phyloP scores from a whole-genome alignment of 2,888 invertebrate genomes.

The Drosophila austrosaltans region DNA sequence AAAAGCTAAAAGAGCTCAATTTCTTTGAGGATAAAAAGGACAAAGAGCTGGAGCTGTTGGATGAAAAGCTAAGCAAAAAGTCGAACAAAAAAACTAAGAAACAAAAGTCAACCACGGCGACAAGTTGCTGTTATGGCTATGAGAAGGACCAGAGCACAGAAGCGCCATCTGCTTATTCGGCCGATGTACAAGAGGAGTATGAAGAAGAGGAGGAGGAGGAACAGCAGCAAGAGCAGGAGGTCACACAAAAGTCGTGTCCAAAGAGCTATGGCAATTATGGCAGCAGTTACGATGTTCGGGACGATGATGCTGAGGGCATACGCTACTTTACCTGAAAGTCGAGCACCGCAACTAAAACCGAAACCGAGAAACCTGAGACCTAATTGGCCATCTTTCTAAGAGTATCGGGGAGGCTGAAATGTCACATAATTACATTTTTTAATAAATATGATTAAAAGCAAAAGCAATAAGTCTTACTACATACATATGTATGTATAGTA shows the following conservation, averaged over 20 bases:
- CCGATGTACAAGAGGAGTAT: conserved; percentile 16
- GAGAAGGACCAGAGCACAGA: conserved; percentile 14
- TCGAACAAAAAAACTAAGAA: conserved; percentile 40
- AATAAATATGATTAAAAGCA: conserved; percentile 73
- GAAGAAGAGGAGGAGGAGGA: conserved; percentile 19
- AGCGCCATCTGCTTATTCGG: conserved; percentile 12
- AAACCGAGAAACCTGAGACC: neutral
- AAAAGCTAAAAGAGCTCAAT: conserved; percentile 57
- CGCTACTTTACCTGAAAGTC: conserved; percentile 62
- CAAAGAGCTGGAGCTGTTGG: conserved; percentile 44
- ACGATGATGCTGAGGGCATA: conserved; percentile 52
- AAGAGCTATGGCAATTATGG: conserved; percentile 11
- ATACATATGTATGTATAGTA: conserved; percentile 3
- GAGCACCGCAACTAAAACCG: neutral
- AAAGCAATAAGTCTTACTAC: neutral
- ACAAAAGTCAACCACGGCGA: conserved; percentile 24
- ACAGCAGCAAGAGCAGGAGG: conserved; percentile 19
- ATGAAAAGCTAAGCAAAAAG: conserved; percentile 48
- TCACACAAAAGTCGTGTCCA: conserved; percentile 19
- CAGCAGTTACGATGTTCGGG: conserved; percentile 47
- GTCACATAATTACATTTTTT: conserved; percentile 65
- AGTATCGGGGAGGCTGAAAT: neutral
- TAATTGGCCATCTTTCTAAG: conserved; percentile 23
- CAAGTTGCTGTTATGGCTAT: conserved; percentile 49
- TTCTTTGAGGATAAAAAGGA: conserved; percentile 58